phyloP scores from a whole-genome alignment of 2,113 vertebrate genomes.

The Gnathonemus echidnorhynchus region DNA sequence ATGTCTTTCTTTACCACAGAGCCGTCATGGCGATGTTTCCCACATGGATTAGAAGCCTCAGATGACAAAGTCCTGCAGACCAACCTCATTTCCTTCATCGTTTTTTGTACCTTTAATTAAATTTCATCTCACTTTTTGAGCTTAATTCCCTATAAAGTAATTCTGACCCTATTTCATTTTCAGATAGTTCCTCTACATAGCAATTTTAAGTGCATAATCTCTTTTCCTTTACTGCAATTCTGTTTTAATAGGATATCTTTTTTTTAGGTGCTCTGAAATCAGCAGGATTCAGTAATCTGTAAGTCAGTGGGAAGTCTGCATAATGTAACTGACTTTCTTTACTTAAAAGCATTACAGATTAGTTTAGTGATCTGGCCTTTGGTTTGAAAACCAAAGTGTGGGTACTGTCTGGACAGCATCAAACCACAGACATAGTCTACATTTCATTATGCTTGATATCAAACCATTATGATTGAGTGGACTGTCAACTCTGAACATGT shows the following conservation, averaged over 20 bases:
- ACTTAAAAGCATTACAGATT: not conserved
- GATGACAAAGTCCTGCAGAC: not conserved
- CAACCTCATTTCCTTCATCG: not conserved
- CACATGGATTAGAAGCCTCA: not conserved
- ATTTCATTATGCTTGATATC: not conserved
- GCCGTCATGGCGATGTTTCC: not conserved
- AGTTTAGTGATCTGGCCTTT: conserved; percentile 9
- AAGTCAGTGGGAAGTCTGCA: conserved; percentile 10
- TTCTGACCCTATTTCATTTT: conserved; percentile 13
- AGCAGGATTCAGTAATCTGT: conserved; percentile 32
- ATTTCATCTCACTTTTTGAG: conserved; percentile 7
- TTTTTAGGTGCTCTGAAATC: conserved; percentile 20
- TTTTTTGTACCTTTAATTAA: conserved; percentile 10
- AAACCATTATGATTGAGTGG: not conserved
- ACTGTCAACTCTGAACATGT: not conserved
- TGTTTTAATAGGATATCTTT: conserved; percentile 28
- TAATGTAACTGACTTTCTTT: not conserved
- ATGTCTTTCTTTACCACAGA: not conserved
- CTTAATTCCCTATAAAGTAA: conserved; percentile 11
- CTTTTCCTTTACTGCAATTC: conserved; percentile 13
- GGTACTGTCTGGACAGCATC: not conserved
- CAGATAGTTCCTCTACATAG: not conserved
- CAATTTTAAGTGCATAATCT: conserved; percentile 8
- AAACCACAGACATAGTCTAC: not conserved
- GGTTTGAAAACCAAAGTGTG: conserved; percentile 23